Evolutionary conservation across 2,888 invertebrate species (phyloP).

Genomic region (Hypolimnas misippus): DNA sequence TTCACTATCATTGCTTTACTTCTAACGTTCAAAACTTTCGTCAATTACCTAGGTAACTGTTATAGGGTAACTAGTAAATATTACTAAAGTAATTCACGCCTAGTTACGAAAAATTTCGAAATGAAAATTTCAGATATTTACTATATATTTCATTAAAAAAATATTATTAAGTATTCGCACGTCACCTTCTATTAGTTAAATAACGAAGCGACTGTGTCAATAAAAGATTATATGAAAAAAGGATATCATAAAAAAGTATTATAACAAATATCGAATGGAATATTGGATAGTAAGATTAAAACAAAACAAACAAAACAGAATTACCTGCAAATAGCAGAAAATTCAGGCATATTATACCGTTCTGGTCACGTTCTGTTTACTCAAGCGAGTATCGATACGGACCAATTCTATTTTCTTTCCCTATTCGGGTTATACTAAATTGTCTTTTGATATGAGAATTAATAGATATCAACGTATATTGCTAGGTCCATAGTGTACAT

Average conservation of each 20-base stretch:
- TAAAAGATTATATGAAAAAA: background rate
- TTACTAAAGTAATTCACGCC: too few species aligned
- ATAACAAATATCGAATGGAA: background rate
- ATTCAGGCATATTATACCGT: constrained; percentile 18
- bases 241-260: background rate
- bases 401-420: constrained; percentile 27
- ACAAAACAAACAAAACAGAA: constrained; percentile 18
- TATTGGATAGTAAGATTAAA: background rate
- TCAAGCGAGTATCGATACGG: constrained; percentile 22
- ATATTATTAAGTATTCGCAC: too few species aligned
- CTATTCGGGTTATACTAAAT: constrained; percentile 24
- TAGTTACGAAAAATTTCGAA: too few species aligned
- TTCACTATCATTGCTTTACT: too few species aligned
- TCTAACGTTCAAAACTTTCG: too few species aligned
- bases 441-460: constrained; percentile 22
- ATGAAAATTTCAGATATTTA: too few species aligned
- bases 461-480: constrained; percentile 5
- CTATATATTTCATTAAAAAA: too few species aligned
- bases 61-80: too few species aligned
- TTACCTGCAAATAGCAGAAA: constrained; percentile 18
- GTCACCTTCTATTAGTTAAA: too few species aligned
- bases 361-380: constrained; percentile 31
- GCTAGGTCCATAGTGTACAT: background rate
- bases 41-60: too few species aligned
- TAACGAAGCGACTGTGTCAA: too few species aligned